phyloP scores from a whole-genome alignment of 30 jellyfish, hydroid and myxozoan genomes.

The Aurelia coerulea region DNA sequence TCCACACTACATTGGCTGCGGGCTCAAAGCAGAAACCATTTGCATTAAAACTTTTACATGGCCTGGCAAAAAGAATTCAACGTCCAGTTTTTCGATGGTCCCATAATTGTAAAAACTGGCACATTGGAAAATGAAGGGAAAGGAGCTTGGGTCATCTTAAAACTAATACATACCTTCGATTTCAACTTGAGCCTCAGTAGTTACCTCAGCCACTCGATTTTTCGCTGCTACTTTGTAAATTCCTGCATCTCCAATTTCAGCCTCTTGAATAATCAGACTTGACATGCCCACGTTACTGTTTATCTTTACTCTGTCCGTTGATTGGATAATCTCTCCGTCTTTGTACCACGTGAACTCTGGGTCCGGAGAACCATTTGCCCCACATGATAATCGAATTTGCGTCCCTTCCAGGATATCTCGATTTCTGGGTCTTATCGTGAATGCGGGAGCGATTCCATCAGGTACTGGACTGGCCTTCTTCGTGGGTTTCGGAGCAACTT shows the following conservation, averaged over 20 bases:
- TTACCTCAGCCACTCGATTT: constrained; percentile 76
- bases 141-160: too few species aligned
- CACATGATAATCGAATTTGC: constrained; percentile 75
- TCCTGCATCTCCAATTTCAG: constrained; percentile 81
- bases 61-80: too few species aligned
- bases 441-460: constrained; percentile 71
- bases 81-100: too few species aligned
- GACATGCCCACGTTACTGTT: constrained; percentile 79
- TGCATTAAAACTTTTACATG: too few species aligned
- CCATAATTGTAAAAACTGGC: too few species aligned
- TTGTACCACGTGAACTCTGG: constrained; percentile 90
- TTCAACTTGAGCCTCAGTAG: constrained; percentile 80
- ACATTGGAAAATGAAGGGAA: too few species aligned
- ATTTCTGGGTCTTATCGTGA: constrained; percentile 76
- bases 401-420: constrained; percentile 78
- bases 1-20: too few species aligned
- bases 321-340: constrained; percentile 66
- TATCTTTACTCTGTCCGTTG: constrained; percentile 42
- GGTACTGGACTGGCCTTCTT: constrained; percentile 18
- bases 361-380: constrained; percentile 81
- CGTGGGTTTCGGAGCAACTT: constrained; percentile 69
- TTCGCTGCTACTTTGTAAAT: constrained; percentile 82
- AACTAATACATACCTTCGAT: constrained; percentile 71
- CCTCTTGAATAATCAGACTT: constrained; percentile 79
- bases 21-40: too few species aligned